Evolutionary conservation across 2,888 invertebrate genomes (phyloP).

Genomic region (Harpagoxenus sublaevis): DNA sequence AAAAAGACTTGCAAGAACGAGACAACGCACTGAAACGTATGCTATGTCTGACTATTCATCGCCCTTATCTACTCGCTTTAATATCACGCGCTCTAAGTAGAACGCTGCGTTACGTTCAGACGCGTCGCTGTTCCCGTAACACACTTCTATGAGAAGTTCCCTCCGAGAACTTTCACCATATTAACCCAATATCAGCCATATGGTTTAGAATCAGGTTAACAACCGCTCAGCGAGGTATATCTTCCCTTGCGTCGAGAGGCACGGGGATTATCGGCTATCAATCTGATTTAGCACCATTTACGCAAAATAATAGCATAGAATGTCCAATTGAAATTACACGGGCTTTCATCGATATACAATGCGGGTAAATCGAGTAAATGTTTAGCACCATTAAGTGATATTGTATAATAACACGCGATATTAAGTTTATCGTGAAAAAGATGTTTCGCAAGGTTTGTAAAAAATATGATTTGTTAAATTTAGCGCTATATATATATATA

Average conservation of each 20-base stretch:
- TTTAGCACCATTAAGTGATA: not conserved
- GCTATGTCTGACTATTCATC: constrained; percentile 64
- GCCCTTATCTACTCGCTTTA: constrained; percentile 73
- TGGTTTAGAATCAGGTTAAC: constrained; percentile 73
- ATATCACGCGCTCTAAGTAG: constrained; percentile 74
- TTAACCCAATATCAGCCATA: constrained; percentile 76
- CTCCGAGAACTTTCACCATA: constrained; percentile 76
- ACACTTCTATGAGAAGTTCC: constrained; percentile 74
- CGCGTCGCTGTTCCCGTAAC: constrained; percentile 75
- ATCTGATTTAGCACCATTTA: constrained; percentile 46
- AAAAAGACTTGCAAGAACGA: not conserved
- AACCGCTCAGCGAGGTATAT: constrained; percentile 60
- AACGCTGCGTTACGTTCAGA: constrained; percentile 75
- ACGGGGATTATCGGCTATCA: constrained; percentile 41
- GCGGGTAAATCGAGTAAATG: constrained; percentile 4
- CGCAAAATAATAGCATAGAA: constrained; percentile 28
- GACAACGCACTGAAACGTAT: not conserved
- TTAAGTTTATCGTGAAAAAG: not conserved
- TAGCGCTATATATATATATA: too few relatives aligned
- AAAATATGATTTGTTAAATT: not conserved
- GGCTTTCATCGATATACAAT: not conserved
- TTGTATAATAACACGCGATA: not conserved
- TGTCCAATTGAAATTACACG: constrained; percentile 11
- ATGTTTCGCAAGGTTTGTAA: not conserved
- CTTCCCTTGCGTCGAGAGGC: constrained; percentile 31